Base-by-base conservation (phyloP, 2,888 invertebrate species). In the Aphodius sticticus region DNA sequence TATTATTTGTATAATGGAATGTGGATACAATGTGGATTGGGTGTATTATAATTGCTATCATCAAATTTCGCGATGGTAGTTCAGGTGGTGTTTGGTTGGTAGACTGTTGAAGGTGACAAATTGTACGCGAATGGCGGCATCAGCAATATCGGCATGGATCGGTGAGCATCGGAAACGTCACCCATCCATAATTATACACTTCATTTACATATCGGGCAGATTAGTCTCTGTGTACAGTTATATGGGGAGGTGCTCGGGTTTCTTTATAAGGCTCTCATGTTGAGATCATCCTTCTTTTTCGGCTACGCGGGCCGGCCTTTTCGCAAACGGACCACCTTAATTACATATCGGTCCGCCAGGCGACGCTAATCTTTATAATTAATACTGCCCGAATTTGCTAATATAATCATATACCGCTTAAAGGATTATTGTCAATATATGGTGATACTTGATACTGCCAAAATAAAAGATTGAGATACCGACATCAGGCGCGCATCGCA, bases 141-240 rank as follows among this genome's bases (percentile, higher is more conserved):
- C 75, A 16, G 69, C 53, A 16, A 76, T 76, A 80, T 80, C 80
- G 76, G 80, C 37, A 70, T 75, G 35, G 69, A 78, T 70, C 78
- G 71, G 71, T 69, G 69, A 36, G 70, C 78, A 80, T 78, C 80
- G 80, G 75, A 80, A 80, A 53, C 36, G 74, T 35, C 37, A 74
- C 37, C 37, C 74, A 37, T 35, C 75, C 76, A 81, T 82, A 82
- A 82, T 82, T 82, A 82, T 78, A 80, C 78, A 79, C 80, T 80
- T 81, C 79, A 82, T 82, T 82, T 82, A 81, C 82, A 82, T 82
- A 82, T 82, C 81, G 81, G 76, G 77, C 69, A 81, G 82, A 82
- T 82, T 82, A 82, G 81, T 77, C 76, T 78, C 37, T 37, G 78
- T 76, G 79, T 82, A 82, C 82, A 81, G 81, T 82, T 82, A 82